Percentiles rank a stretch among this genome's conserved stretches.
phyloP scores from a whole-genome alignment of 2,888 invertebrate genomes.

The Diarsia brunnea region DNA sequence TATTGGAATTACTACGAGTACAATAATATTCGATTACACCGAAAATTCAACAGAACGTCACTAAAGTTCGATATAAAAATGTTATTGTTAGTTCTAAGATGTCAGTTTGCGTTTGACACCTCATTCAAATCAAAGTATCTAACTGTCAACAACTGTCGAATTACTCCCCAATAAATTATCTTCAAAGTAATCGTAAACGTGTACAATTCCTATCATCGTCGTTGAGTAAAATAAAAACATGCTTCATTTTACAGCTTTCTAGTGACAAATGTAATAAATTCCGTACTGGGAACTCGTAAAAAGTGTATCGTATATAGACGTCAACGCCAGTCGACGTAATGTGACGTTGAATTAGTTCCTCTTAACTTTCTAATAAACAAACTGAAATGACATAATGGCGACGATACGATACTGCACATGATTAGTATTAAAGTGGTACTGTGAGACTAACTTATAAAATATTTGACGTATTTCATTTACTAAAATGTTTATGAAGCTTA shows the following conservation, averaged over 20 bases:
- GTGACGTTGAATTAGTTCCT: conserved; percentile 83
- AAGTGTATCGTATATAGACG: conserved; percentile 83
- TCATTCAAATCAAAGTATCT: conserved; percentile 67
- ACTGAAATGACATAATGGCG: conserved; percentile 71
- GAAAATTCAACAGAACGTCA: conserved; percentile 6
- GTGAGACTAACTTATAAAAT: conserved; percentile 46
- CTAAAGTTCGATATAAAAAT: conserved; percentile 8
- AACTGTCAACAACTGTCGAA: conserved; percentile 70
- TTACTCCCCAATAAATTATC: conserved; percentile 73
- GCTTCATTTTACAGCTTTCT: conserved; percentile 79
- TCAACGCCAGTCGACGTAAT: conserved; percentile 80
- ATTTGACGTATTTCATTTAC: conserved; percentile 40
- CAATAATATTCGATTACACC: conserved; percentile 23
- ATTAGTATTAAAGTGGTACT: conserved; percentile 62
- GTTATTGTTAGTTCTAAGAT: conserved; percentile 31
- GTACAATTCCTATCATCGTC: conserved; percentile 74
- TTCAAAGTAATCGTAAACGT: conserved; percentile 76
- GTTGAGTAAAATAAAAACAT: conserved; percentile 76
- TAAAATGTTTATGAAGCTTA: conserved; percentile 39
- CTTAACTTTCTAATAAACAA: conserved; percentile 83
- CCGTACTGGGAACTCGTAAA: conserved; percentile 83
- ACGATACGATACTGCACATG: conserved; percentile 67
- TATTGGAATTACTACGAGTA: conserved; percentile 2
- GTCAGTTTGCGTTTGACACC: conserved; percentile 27
- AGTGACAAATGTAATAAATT: conserved; percentile 86